Evolutionary conservation across 2,797 vertebrate genomes (phyloP), one percentile per base, ranked within the genome.

Genomic region (Sebastes ruberrimus): DNA sequence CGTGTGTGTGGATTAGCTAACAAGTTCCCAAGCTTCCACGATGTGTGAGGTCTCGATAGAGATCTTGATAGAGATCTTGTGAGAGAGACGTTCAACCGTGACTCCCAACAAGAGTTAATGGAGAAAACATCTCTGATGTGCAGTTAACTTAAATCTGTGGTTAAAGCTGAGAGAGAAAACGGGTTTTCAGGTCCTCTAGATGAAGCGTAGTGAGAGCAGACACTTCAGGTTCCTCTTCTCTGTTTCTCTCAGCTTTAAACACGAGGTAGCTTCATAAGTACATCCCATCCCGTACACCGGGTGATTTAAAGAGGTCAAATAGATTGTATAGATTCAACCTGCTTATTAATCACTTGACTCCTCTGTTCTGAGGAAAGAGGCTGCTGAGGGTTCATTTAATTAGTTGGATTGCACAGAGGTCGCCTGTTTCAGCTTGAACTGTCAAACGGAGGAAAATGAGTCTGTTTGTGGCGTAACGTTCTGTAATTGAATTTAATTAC

Each of bases 321-420:
- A 49, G 49, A 76, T 59, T 64, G 10, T 65, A 30, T 25, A 71
- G 57, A 60, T 75, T 72, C 23, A 55, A 5, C 69, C 78, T 81
- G 62, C 61, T 78, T 59, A 64, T 82, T 75, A 88, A 74, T 85
- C 76, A 71, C 85, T 86, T 69, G 76, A 86, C 80, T 78, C 71
- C 59, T 73, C 33, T 74, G 83, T 74, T 71, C 14, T 27, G 20
- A 62, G 59, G 60, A 67, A 74, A 84, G 56, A 76, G 42, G 42
- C 14, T 14, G 42, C 14, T 33, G 28, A 10, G 7, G 38, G 66
- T 32, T 32, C 32, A 32, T 32, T 83, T 85, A 81, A 80, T 86
- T 78, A 14, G 35, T 42, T 79, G 42, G 49, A 79, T 71, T 70
- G 61, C 23, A 20, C 23, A 11, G 53, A 71, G 66, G 68, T 64